phyloP scores from a whole-genome alignment of 2,888 invertebrate genomes.

The Netelia inedita region DNA sequence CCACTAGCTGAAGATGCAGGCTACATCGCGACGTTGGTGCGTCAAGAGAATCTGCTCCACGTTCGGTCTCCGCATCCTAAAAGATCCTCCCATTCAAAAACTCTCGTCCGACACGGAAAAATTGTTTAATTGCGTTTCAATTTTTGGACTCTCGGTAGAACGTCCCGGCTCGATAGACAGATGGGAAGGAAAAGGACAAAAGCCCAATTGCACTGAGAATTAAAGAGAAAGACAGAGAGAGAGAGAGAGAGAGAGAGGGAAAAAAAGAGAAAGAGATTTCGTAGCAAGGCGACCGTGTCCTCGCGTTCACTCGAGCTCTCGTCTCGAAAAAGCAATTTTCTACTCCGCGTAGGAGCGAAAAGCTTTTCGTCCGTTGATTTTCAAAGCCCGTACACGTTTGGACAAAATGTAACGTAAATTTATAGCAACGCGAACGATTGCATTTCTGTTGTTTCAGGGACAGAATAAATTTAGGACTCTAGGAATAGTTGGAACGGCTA shows the following conservation, averaged over 20 bases:
- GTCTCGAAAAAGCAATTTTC: neutral
- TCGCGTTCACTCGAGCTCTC: neutral
- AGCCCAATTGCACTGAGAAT: conserved; percentile 17
- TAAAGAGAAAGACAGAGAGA: conserved; percentile 25
- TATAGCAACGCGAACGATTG: conserved; percentile 6
- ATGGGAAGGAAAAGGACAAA: neutral
- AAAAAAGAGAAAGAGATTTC: neutral
- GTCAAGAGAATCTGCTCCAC: conserved; percentile 82
- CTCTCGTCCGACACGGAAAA: conserved; percentile 44
- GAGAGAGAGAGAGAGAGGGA: conserved; percentile 40
- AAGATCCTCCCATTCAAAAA: conserved; percentile 74
- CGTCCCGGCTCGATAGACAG: no score
- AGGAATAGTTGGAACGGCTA: conserved; percentile 45
- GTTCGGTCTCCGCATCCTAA: conserved; percentile 81
- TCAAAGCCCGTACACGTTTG: neutral
- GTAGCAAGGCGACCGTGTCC: neutral
- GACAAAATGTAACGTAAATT: neutral
- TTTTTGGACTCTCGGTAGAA: conserved; percentile 41
- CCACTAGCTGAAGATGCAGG: conserved; percentile 81
- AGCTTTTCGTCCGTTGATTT: neutral
- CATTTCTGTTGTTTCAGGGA: conserved; percentile 6
- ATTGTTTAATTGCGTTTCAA: neutral
- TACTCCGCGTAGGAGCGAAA: neutral
- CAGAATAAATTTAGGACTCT: conserved; percentile 13
- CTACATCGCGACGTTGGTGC: conserved; percentile 80